Base-by-base conservation (phyloP, 2,113 vertebrate genomes). In the Oncorhynchus nerka region DNA sequence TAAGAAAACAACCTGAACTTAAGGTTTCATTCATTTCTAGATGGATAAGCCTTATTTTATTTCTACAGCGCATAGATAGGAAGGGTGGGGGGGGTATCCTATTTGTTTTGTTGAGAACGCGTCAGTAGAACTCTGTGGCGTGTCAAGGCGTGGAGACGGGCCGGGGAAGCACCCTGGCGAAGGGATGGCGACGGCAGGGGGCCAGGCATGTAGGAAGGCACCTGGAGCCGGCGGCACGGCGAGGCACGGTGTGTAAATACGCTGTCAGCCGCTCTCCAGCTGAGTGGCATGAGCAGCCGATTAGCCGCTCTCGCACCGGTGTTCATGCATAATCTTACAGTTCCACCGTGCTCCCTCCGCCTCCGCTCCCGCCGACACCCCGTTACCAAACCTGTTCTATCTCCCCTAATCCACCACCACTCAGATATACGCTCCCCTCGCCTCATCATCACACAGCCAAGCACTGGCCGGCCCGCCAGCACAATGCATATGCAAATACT, bases 251-350 rank as follows among this genome's bases (percentile, higher is more conserved):
- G 95, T 95, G 95, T 95, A 97, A 95, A 96, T 94, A 95, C 90
- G 91, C 94, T 96, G 95, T 96, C 96, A 96, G 93, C 94, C 93
- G 89, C 94, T 93, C 95, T 94, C 94, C 93, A 93, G 92, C 93
- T 96, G 95, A 97, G 95, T 96, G 95, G 96, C 95, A 96, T 90
- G 87, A 95, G 94, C 94, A 94, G 95, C 95, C 95, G 96, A 98
- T 97, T 96, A 97, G 95, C 95, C 93, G 89, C 91, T 92, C 94
- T 95, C 95, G 95, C 94, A 30, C 73, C n/a, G 9, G 93, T 93
- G 92, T 92, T 94, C 93, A 90, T 93, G 94, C 94, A 95, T 95
- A 94, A 94, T 95, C 94, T 92, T 92, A 92, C 91, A 91, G 92
- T 95, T 93, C 92, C 93, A 94, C 92, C 93, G 90, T 93, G 90